Conservation (phyloP, 2,113 vertebrate species). For the Perognathus longimembris region DNA sequence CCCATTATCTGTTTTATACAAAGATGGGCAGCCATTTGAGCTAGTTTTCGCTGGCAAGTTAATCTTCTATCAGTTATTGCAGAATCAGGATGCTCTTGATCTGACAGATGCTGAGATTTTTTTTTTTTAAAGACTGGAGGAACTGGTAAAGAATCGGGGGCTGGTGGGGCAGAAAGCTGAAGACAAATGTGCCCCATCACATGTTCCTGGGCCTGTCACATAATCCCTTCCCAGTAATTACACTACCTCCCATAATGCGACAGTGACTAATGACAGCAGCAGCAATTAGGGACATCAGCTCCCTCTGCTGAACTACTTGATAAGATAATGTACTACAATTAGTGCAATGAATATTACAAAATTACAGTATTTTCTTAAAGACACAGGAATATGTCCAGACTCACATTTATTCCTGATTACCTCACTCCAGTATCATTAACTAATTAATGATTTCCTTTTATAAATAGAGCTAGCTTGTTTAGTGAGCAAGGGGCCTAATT, state of each 20-base stretch:
- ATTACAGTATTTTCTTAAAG: slow-evolving; percentile 72
- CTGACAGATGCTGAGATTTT: background rate
- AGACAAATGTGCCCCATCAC: background rate
- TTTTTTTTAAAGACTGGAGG: background rate
- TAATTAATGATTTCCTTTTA: slow-evolving; percentile 68
- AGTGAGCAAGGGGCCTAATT: slow-evolving; percentile 32
- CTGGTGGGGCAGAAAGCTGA: background rate
- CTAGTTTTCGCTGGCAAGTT: background rate
- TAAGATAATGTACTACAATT: slow-evolving; percentile 77
- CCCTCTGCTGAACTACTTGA: slow-evolving; percentile 23
- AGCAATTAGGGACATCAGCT: slow-evolving; percentile 50
- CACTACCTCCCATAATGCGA: background rate
- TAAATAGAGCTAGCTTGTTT: slow-evolving; percentile 49
- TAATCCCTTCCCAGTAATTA: slow-evolving; percentile 28
- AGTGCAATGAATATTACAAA: slow-evolving; percentile 69
- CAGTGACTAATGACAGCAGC: slow-evolving; percentile 38
- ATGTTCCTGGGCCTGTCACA: background rate
- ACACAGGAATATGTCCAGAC: slow-evolving; percentile 63
- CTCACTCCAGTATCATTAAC: slow-evolving; percentile 30
- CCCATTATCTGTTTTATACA: background rate
- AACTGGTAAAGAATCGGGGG: background rate
- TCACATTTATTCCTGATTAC: slow-evolving; percentile 45
- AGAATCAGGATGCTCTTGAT: background rate
- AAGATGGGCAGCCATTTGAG: background rate
- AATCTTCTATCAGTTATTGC: background rate